Evolutionary conservation across 2,797 vertebrate genomes (phyloP), one percentile per base, ranked within the genome.

Genomic region (Pachyuromys duprasi): DNA sequence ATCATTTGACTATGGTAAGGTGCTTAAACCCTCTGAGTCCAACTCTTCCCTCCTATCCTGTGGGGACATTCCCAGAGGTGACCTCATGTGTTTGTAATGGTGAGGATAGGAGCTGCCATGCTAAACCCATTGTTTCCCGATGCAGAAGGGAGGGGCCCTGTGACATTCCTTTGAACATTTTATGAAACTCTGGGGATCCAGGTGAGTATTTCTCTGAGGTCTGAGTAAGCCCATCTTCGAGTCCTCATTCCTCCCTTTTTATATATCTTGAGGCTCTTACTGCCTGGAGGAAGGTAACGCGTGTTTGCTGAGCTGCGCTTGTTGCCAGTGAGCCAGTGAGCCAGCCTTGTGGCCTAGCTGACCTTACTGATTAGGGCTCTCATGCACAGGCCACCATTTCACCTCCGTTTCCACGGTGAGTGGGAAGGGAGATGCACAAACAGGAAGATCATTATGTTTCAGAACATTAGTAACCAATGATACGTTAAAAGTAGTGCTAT

Each of bases 231-330:
- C 39, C 69, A 26, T 2, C 13, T 55, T 17, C 5, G 14, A 8
- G 5, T 39, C n/a, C 17, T 79, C 1, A 39, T 22, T 8, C 36
- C 2, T 83, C 8, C 13, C 14, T 93, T 79, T 36, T 57, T 33
- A 22, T 4, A 1, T 13, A 2, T 36, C n/a, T 92, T n/a, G 86
- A 87, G 60, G 12, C 4, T 22, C 76, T 89, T 14, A 33, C 24
- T 93, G 24, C 53, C 17, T 78, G 76, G 86, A 95, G 82, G 49
- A 7, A 87, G 78, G 15, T 67, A 92, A 94, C 13, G 9, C 69
- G 1, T 84, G 42, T 86, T 86, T 95, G 31, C 39, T 55, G 17
- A 78, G 14, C 36, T 4, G 18, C 63, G 13, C 15, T 80, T 89
- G 86, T 86, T 90, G n/a, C 55, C 57, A 92, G 87, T 18, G 49